Base-by-base conservation (phyloP, 2,888 invertebrate genomes). In the Uropetala carovei region DNA sequence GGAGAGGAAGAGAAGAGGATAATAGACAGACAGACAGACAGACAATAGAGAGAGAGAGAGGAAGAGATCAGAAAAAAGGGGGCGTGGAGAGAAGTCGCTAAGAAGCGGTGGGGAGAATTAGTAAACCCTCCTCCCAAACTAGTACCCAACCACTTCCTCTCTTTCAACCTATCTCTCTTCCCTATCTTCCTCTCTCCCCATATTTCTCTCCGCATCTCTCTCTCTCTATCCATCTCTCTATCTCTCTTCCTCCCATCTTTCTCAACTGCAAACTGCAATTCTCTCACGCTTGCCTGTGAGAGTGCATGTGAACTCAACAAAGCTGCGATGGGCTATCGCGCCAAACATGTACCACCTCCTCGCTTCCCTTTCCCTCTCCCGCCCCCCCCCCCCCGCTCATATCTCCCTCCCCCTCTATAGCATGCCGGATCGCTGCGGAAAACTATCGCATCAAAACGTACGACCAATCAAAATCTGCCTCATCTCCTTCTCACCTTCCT, bases 401-500 rank as follows among this genome's bases (percentile, higher is more conserved):
- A 75, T 27, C 43, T 43, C n/a, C 9, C 75, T 18, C 75, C 22
- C 10, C n/a, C 75, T 75, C n/a, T n/a, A n/a, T n/a, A 11, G 18
- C 75, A 75, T 11, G 75, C 75, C 3, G 75, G n/a, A 11, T n/a
- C 75, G 8, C 16, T 57, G n/a, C 57, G 84, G 57, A 57, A 57
- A 84, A 83, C 43, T n/a, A 83, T 83, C 83, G 83, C 43, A 84
- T 84, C 56, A 43, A 57, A 84, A 56, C 16, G 56, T 84, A 22
- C 58, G 84, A 30, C 30, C 60, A 22, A 30, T 43, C 60, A 30
- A 11, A 64, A 18, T 18, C 64, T 5, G 11, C n/a, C 14, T 43
- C 64, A 3, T 14, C 57, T 8, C n/a, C 56, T 5, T 4, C 18
- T 43, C 43, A n/a, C n/a, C n/a, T n/a, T n/a, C n/a, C n/a, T n/a